These are phyloP conservation scores for Alloplasta piceator DNA, from an alignment of 2,888 invertebrate species.

Conservation along the genomic window DNA sequence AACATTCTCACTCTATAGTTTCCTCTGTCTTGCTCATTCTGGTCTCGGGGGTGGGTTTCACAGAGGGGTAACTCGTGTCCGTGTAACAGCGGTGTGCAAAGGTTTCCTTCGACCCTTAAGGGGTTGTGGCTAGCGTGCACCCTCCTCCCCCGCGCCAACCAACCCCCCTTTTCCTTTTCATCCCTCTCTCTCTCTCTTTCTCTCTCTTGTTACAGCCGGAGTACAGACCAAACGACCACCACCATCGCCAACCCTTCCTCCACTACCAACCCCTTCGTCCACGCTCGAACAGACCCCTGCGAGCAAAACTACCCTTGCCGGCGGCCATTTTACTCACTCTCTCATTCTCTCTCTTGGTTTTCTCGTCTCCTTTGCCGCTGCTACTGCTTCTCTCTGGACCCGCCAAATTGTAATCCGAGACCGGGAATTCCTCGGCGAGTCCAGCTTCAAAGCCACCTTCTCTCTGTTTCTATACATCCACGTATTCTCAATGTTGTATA, in stretches of 20 bases:
- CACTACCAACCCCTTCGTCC: conserved; percentile 68
- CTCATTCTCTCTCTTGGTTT: conserved; percentile 61
- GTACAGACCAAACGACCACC: conserved; percentile 61
- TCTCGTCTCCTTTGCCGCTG: conserved; percentile 60
- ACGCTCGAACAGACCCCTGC: conserved; percentile 71
- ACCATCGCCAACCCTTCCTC: conserved; percentile 31
- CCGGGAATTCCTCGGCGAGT: conserved; percentile 76
- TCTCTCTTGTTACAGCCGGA: conserved; percentile 32
- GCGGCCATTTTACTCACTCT: conserved; percentile 83
- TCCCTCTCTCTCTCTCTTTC: conserved; percentile 52
- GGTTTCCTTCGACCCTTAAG: conserved; percentile 83
- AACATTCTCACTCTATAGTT: conserved; percentile 60
- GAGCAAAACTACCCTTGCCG: conserved; percentile 82
- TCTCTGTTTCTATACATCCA: conserved; percentile 7
- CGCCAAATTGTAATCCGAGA: conserved; percentile 82
- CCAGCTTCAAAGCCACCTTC: conserved; percentile 66
- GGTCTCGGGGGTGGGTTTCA: conserved; percentile 35
- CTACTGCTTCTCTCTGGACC: conserved; percentile 74
- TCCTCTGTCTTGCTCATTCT: conserved; percentile 51
- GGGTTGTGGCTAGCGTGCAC: conserved; percentile 83
- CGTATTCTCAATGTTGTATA: conserved; percentile 26
- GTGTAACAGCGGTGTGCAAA: conserved; percentile 80
- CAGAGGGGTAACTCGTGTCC: conserved; percentile 69
- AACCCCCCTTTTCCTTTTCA: conserved; percentile 67
- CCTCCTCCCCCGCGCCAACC: conserved; percentile 71